Evolutionary conservation across 1,140 invertebrate species (phyloP).

Genomic region (Scaptomyza montana): DNA sequence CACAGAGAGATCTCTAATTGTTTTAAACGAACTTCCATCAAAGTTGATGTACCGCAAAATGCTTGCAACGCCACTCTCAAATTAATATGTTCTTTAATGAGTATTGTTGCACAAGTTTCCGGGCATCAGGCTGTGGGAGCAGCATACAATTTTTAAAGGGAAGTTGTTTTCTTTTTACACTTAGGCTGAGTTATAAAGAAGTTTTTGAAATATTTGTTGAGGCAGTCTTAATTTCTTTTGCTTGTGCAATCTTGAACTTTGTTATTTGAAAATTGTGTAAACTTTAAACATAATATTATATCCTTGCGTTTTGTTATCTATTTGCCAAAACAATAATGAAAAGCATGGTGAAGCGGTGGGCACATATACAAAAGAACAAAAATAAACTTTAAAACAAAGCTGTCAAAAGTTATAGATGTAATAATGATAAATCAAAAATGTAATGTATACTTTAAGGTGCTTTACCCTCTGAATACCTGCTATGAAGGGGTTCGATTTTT

Average conservation of each 20-base stretch:
- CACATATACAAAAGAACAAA: too few relatives aligned
- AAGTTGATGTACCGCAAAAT: constrained; percentile 52
- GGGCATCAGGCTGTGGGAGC: neutral
- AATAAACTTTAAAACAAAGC: too few relatives aligned
- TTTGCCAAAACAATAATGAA: too few relatives aligned
- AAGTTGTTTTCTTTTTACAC: constrained; percentile 17
- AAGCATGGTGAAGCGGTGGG: too few relatives aligned
- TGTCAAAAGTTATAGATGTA: too few relatives aligned
- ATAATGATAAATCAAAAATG: too few relatives aligned
- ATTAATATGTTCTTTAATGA: constrained; percentile 57
- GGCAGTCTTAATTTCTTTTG: constrained; percentile 7
- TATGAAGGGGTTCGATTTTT: too few relatives aligned
- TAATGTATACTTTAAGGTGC: too few relatives aligned
- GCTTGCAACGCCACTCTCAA: constrained; percentile 45
- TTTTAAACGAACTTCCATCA: constrained; percentile 68
- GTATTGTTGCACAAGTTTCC: constrained; percentile 49
- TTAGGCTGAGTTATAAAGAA: constrained; percentile 9
- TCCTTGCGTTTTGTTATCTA: neutral
- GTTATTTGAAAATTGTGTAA: neutral
- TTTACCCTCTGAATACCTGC: too few relatives aligned
- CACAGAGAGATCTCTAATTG: constrained; percentile 64
- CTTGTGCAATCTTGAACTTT: neutral
- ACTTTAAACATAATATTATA: neutral
- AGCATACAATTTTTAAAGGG: neutral
- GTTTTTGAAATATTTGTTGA: constrained; percentile 6